A percentile compares a stretch with the other conserved stretches of the same genome.
These are phyloP conservation scores for Agelaius tricolor DNA, from an alignment of 2,113 vertebrate species.

Conservation along the genomic window DNA sequence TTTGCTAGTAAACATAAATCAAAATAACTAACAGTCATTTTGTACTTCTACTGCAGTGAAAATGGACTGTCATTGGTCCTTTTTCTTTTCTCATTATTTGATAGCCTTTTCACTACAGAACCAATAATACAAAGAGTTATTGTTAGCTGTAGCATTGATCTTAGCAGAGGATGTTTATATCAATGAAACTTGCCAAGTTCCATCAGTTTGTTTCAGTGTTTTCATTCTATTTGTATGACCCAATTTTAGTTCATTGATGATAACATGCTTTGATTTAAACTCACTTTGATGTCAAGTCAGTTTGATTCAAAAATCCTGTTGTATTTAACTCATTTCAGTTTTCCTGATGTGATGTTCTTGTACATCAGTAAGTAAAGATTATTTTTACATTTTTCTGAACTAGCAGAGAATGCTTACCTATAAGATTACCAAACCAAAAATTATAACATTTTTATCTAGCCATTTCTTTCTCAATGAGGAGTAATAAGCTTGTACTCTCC, in stretches of 20 bases:
- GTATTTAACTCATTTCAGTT: constrained; percentile 66
- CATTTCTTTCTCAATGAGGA: not conserved
- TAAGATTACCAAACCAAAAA: not conserved
- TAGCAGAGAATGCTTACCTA: not conserved
- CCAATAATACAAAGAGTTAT: constrained; percentile 7
- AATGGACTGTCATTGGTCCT: not conserved
- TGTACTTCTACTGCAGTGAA: not conserved
- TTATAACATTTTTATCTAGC: not conserved
- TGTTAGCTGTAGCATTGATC: constrained; percentile 38
- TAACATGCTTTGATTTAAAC: constrained; percentile 68
- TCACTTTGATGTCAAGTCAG: constrained; percentile 60
- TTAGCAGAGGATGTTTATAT: constrained; percentile 37
- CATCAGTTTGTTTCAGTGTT: constrained; percentile 37
- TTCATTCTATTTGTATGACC: constrained; percentile 61
- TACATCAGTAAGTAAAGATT: constrained; percentile 1
- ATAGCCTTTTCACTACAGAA: not conserved
- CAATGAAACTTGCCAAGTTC: constrained; percentile 47
- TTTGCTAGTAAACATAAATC: not conserved
- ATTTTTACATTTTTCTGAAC: not conserved
- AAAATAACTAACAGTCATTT: not conserved
- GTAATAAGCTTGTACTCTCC: not conserved
- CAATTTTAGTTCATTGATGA: constrained; percentile 64
- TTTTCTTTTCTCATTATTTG: not conserved
- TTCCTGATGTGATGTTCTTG: constrained; percentile 24
- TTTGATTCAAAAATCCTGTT: constrained; percentile 64